Evolutionary conservation across 1,140 invertebrate genomes (phyloP).

Genomic region (Neuroterus valhalla): DNA sequence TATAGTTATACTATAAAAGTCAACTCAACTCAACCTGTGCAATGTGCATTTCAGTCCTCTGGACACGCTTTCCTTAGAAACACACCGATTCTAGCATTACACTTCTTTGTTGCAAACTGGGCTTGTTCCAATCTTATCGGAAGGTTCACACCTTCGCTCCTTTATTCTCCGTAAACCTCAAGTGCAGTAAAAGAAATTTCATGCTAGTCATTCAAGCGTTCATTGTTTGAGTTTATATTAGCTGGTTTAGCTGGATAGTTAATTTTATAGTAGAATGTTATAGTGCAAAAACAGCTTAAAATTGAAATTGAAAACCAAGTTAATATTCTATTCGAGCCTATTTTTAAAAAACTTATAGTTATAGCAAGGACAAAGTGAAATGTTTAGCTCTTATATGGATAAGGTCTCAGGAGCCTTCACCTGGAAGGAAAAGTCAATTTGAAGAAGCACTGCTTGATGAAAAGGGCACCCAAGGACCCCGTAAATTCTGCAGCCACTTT

Average conservation of each 20-base stretch:
- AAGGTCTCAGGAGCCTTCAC: neutral
- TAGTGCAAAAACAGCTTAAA: too few relatives aligned
- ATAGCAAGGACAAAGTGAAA: neutral
- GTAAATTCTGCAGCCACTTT: neutral
- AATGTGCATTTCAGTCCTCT: conserved; percentile 59
- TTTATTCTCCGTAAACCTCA: neutral
- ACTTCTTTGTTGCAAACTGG: conserved; percentile 25
- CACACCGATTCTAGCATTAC: conserved; percentile 17
- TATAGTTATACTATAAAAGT: conserved; percentile 28
- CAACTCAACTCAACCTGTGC: conserved; percentile 65
- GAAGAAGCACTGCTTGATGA: neutral
- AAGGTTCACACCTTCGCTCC: neutral
- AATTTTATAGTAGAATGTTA: too few relatives aligned
- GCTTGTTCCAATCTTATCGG: conserved; percentile 5
- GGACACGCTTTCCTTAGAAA: conserved; percentile 53
- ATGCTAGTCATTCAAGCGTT: neutral
- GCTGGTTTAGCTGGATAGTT: neutral
- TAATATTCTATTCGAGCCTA: too few relatives aligned
- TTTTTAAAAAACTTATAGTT: too few relatives aligned
- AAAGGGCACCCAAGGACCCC: neutral
- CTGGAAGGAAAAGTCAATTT: neutral
- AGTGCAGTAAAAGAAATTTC: conserved; percentile 7
- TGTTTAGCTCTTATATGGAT: neutral
- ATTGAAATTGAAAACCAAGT: too few relatives aligned
- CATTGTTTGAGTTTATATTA: neutral